Base-by-base conservation (phyloP, 2,113 vertebrate species). In the Pagrus major region DNA sequence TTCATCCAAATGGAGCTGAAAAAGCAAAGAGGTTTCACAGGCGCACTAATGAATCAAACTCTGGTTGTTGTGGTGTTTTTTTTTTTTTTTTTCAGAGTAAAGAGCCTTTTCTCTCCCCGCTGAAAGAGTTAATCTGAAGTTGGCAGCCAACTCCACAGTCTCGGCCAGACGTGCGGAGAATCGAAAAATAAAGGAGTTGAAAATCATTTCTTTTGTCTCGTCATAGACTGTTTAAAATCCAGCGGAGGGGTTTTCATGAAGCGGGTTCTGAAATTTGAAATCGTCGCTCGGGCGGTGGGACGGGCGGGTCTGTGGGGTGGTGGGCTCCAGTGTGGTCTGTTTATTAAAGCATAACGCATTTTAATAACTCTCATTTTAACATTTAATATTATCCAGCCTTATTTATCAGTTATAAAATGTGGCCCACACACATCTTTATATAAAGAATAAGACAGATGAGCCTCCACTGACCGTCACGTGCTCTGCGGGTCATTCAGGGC, bases 91-190 rank as follows among this genome's bases (percentile, higher is more conserved):
- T n/a, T 20, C 75, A 67, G 2, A 64, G 63, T 52, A 80, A 80
- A 87, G 70, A 71, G 23, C 68, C 83, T 82, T 82, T 80, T 89
- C 81, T 86, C 71, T 78, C 78, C 83, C 78, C 49, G 2, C 77
- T 88, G 90, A 94, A 94, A 92, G 93, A 92, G 93, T 93, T 94
- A 88, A 93, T 94, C 88, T 92, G 83, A 87, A 89, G 85, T 91
- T 94, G 93, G 92, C 93, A 93, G 86, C 78, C 82, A 74, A 68
- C 86, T 88, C 85, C 80, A 51, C 87, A 70, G 84, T 81, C 86
- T 92, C 76, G 71, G 76, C 86, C 91, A 87, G 90, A 93, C 85
- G 91, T 91, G 91, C 88, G 9, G 83, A 83, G 90, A 94, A 92
- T 93, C 5, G 42, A 68, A 81, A 89, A 86, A 84, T 84, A 89